Evolutionary conservation across 1,140 invertebrate species (phyloP).

Genomic region (Pararge aegeria): DNA sequence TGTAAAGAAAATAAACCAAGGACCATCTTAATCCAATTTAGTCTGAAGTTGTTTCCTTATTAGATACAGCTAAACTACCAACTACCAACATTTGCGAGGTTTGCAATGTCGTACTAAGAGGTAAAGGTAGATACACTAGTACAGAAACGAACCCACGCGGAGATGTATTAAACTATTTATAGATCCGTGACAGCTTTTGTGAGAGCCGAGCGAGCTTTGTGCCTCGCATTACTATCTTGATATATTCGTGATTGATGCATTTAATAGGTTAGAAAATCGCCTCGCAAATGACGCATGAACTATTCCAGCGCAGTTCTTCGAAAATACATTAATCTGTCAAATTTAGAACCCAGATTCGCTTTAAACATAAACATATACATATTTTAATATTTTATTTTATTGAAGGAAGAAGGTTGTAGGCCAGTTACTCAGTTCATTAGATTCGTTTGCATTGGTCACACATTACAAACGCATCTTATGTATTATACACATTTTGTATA

Average conservation of each 20-base stretch:
- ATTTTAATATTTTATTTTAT: too few species aligned
- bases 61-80: too few species aligned
- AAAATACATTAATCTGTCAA: conserved; percentile 7
- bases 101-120: not conserved
- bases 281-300: conserved; percentile 8
- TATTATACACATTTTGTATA: too few species aligned
- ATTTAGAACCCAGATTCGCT: not conserved
- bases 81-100: not conserved
- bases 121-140: conserved; percentile 29
- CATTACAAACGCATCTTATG: too few species aligned
- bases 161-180: conserved; percentile 36
- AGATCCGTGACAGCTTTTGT: conserved; percentile 35
- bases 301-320: not conserved
- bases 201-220: conserved; percentile 28
- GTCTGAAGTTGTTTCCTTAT: too few species aligned
- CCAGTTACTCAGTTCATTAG: too few species aligned
- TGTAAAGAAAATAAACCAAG: too few species aligned
- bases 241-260: conserved; percentile 25
- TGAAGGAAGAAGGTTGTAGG: too few species aligned
- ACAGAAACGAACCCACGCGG: conserved; percentile 31
- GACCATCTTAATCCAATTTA: too few species aligned
- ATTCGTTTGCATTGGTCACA: too few species aligned
- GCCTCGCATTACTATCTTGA: conserved; percentile 21
- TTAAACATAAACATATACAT: too few species aligned
- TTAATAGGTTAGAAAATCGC: conserved; percentile 25